These are phyloP conservation scores for Lymantria monacha DNA, from an alignment of 2,888 invertebrate genomes.

Conservation along the genomic window DNA sequence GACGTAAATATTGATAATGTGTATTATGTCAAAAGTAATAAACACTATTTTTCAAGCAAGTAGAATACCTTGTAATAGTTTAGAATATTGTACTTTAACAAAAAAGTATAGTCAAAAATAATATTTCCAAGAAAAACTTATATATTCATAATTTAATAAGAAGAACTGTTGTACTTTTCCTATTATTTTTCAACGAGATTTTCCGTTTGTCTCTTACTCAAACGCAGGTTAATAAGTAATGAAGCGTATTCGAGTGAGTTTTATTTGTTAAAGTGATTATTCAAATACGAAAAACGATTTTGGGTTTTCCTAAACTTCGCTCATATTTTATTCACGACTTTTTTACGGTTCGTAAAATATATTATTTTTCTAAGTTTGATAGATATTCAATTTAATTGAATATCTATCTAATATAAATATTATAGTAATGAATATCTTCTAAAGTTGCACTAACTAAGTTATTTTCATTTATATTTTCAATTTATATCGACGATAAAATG, in stretches of 20 bases:
- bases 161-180: constrained; percentile 8
- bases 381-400: no score
- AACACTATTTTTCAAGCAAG: no score
- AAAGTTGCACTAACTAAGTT: no score
- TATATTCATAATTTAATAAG: constrained; percentile 28
- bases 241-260: constrained; percentile 72
- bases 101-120: constrained; percentile 5
- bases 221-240: constrained; percentile 78
- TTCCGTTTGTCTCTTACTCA: constrained; percentile 58
- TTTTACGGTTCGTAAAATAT: constrained; percentile 71
- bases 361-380: constrained; percentile 65
- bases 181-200: constrained; percentile 26
- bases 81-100: no score
- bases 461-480: no score
- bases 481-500: no score
- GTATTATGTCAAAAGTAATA: no score
- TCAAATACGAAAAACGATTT: constrained; percentile 81
- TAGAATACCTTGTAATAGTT: no score
- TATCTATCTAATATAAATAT: no score
- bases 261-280: constrained; percentile 82
- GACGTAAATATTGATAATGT: no score
- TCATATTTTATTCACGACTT: constrained; percentile 80
- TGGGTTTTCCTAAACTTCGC: constrained; percentile 75
- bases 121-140: constrained; percentile 9
- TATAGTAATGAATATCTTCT: no score